phyloP scores from a whole-genome alignment of 23 tunicate species.

The Halocynthia aurantium region DNA sequence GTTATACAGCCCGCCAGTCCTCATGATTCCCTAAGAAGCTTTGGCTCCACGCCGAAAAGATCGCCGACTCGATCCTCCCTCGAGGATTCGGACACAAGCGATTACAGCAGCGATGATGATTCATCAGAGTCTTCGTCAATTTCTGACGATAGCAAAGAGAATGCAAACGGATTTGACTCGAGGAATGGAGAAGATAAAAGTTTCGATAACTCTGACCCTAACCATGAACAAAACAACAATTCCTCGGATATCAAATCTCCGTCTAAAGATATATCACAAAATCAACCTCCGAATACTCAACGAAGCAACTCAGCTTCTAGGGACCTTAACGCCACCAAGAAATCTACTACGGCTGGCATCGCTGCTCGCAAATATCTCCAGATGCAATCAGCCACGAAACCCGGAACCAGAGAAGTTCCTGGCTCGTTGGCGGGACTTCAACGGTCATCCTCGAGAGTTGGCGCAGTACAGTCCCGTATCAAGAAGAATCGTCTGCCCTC shows the following conservation, averaged over 20 bases:
- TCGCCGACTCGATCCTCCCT: neutral
- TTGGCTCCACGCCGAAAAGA: neutral
- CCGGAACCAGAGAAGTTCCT: neutral
- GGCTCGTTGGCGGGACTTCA: neutral
- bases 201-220: neutral
- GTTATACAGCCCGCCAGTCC: slow-evolving; percentile 20
- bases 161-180: neutral
- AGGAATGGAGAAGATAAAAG: neutral
- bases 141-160: neutral
- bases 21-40: neutral
- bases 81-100: no score
- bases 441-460: slow-evolving; percentile 21
- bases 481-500: neutral
- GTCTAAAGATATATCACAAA: neutral
- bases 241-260: neutral
- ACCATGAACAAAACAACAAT: neutral
- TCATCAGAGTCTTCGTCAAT: neutral
- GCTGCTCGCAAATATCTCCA: slow-evolving; percentile 20
- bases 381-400: slow-evolving; percentile 1
- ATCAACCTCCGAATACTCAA: slow-evolving; percentile 13
- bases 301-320: neutral
- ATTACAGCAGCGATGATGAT: neutral
- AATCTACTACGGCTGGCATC: slow-evolving; percentile 7
- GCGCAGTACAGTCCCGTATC: slow-evolving; percentile 15
- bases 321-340: no score